phyloP scores from a whole-genome alignment of 2,888 invertebrate species.

The Steinernema scapterisci region DNA sequence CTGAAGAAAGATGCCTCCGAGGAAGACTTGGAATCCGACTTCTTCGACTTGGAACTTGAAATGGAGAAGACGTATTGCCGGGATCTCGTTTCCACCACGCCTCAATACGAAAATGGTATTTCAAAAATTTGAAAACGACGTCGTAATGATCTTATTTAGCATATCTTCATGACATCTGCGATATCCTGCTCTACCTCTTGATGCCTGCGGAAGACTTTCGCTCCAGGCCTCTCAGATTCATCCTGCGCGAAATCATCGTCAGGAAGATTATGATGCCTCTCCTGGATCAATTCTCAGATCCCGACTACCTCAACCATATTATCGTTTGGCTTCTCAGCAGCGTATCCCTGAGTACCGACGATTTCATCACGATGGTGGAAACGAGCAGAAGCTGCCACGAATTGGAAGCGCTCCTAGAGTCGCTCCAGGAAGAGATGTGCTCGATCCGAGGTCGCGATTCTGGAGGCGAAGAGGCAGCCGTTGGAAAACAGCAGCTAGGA shows the following conservation, averaged over 20 bases:
- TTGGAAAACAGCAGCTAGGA: slow-evolving; percentile 83
- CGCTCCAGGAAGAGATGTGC: slow-evolving; percentile 81
- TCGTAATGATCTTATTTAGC: slow-evolving; percentile 70
- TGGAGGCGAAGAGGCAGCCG: slow-evolving; percentile 48
- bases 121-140: background rate
- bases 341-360: slow-evolving; percentile 79
- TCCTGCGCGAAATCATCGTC: slow-evolving; percentile 71
- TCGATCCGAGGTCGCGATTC: slow-evolving; percentile 72
- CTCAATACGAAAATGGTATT: slow-evolving; percentile 72
- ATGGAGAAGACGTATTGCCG: slow-evolving; percentile 83
- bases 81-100: slow-evolving; percentile 79
- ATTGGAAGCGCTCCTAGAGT: slow-evolving; percentile 79
- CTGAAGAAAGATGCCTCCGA: slow-evolving; percentile 68
- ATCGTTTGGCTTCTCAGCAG: slow-evolving; percentile 86
- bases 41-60: slow-evolving; percentile 86
- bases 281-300: slow-evolving; percentile 80
- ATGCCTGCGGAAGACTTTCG: slow-evolving; percentile 84
- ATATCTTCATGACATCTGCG: slow-evolving; percentile 80
- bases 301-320: slow-evolving; percentile 87
- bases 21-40: slow-evolving; percentile 76
- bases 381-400: slow-evolving; percentile 82
- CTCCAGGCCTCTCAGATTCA: slow-evolving; percentile 79
- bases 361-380: slow-evolving; percentile 82
- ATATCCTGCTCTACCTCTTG: slow-evolving; percentile 81
- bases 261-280: slow-evolving; percentile 76